These are phyloP conservation scores for Varecia variegata DNA, from an alignment of 2,797 vertebrate species.

Conservation along the genomic window DNA sequence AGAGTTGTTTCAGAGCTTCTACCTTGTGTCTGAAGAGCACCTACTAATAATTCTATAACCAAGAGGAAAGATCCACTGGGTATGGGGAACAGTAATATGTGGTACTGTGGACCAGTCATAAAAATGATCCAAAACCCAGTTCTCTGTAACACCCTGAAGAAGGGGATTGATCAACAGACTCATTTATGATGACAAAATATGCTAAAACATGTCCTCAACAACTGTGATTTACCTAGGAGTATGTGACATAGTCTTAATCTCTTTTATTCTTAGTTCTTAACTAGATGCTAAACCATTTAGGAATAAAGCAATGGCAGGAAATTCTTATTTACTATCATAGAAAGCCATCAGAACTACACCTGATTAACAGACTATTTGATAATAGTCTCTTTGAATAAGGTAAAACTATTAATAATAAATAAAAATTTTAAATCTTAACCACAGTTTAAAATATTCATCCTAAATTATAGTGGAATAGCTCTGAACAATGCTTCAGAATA, in stretches of 20 bases:
- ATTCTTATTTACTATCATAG: conserved; percentile 24
- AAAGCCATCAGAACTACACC: neutral
- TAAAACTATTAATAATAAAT: conserved; percentile 28
- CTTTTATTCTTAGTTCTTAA: conserved; percentile 33
- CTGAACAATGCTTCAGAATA: conserved; percentile 17
- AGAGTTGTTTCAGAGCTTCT: neutral
- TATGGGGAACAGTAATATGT: neutral
- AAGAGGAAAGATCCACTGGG: neutral
- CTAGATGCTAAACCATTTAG: neutral
- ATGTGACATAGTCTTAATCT: neutral
- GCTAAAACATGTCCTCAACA: neutral
- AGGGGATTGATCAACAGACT: neutral
- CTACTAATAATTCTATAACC: conserved; percentile 3
- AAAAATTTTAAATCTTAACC: conserved; percentile 26
- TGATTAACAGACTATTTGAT: neutral
- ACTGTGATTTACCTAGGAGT: neutral
- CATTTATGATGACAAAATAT: neutral
- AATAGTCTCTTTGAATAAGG: conserved; percentile 7
- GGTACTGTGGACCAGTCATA: neutral
- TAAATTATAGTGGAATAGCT: neutral
- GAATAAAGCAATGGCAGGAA: neutral
- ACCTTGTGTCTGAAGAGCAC: neutral
- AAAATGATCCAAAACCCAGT: neutral
- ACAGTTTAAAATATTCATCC: conserved; percentile 14
- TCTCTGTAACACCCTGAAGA: neutral